Conservation (phyloP, 2,888 invertebrate species). For the Mechanitis messenoides region DNA sequence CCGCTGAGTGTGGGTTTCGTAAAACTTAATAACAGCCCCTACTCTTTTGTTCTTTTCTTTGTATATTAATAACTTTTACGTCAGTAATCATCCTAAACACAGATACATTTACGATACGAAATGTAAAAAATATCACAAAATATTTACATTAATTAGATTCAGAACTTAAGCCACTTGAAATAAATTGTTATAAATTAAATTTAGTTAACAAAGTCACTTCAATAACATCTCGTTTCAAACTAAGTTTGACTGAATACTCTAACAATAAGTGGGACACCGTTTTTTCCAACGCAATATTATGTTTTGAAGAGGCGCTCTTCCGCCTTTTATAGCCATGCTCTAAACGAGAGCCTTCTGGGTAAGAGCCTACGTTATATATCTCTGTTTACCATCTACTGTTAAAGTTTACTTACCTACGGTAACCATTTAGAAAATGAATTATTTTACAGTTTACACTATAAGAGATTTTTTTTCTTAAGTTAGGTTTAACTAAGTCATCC, state of each 20-base stretch:
- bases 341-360: conserved; percentile 19
- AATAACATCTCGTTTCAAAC: conserved; percentile 29
- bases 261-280: conserved; percentile 31
- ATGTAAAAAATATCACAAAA: too few species aligned
- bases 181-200: too few species aligned
- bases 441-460: not conserved
- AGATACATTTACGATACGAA: too few species aligned
- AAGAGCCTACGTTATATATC: conserved; percentile 6
- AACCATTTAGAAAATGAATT: not conserved
- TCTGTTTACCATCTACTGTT: conserved; percentile 8
- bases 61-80: too few species aligned
- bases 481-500: too few species aligned
- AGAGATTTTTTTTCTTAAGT: not conserved
- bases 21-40: too few species aligned
- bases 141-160: too few species aligned
- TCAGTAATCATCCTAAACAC: too few species aligned
- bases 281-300: conserved; percentile 35
- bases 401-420: not conserved
- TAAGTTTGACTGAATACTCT: conserved; percentile 29
- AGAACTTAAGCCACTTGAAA: too few species aligned
- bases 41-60: too few species aligned
- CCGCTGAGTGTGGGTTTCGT: conserved; percentile 21
- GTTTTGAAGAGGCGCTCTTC: conserved; percentile 29
- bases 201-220: conserved; percentile 8
- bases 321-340: conserved; percentile 32